Conservation (phyloP, 2,113 vertebrate genomes). For the Antigone vipio region DNA sequence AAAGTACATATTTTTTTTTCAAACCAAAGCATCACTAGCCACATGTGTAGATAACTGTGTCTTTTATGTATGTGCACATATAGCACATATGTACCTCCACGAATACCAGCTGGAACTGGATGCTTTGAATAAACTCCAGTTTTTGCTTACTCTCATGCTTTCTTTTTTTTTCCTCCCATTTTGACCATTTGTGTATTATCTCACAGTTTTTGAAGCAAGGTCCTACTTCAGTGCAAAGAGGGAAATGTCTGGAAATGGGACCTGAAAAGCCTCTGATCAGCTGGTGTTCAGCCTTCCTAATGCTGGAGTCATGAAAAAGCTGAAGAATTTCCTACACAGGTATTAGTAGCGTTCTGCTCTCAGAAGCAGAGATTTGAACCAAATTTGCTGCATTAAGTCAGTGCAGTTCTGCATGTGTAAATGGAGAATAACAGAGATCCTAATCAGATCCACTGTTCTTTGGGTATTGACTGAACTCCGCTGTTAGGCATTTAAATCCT, state of each 20-base stretch:
- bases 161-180: neutral
- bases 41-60: neutral
- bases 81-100: neutral
- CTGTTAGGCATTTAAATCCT: neutral
- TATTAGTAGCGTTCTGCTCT: neutral
- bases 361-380: neutral
- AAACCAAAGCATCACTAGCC: neutral
- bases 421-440: neutral
- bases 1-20: slow-evolving; percentile 8
- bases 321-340: neutral
- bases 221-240: neutral
- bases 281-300: neutral
- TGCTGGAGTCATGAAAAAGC: neutral
- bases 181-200: neutral
- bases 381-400: neutral
- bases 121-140: neutral
- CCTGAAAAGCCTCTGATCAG: neutral
- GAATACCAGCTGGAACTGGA: neutral
- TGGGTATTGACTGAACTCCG: neutral
- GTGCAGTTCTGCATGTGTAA: neutral
- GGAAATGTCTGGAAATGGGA: neutral
- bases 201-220: neutral
- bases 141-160: neutral
- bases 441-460: neutral
- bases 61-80: neutral